Evolutionary conservation across 2,797 vertebrate species (phyloP).

Genomic region (Thunnus albacares): DNA sequence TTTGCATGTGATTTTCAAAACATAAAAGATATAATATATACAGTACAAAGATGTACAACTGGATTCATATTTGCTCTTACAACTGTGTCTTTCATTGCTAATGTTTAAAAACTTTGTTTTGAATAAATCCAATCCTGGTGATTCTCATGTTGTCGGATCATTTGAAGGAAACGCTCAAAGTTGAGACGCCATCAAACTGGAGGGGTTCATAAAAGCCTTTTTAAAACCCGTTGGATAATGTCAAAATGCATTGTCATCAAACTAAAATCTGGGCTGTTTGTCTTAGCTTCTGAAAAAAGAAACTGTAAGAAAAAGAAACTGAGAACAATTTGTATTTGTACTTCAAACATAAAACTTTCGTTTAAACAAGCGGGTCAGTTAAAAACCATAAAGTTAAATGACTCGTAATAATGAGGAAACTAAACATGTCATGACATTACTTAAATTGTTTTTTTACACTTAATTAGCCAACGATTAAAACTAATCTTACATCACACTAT

Average conservation of each 20-base stretch:
- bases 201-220: conserved; percentile 29
- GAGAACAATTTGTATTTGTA: background rate
- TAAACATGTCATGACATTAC: conserved; percentile 47
- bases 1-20: background rate
- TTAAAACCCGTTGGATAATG: conserved; percentile 38
- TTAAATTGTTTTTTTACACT: conserved; percentile 53
- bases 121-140: background rate
- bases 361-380: conserved; percentile 17
- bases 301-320: background rate
- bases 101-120: conserved; percentile 12
- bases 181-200: conserved; percentile 35
- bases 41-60: background rate
- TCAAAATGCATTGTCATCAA: conserved; percentile 57
- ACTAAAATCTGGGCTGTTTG: conserved; percentile 20
- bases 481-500: conserved; percentile 63
- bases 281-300: conserved; percentile 15
- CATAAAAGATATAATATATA: background rate
- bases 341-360: conserved; percentile 6
- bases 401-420: conserved; percentile 18
- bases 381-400: background rate
- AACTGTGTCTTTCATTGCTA: conserved; percentile 4
- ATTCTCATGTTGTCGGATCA: conserved; percentile 22
- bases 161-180: conserved; percentile 1
- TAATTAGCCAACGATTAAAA: conserved; percentile 60
- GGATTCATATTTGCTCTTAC: background rate